These are phyloP conservation scores for Podarcis siculus DNA, from an alignment of 2,797 vertebrate genomes.

Conservation along the genomic window DNA sequence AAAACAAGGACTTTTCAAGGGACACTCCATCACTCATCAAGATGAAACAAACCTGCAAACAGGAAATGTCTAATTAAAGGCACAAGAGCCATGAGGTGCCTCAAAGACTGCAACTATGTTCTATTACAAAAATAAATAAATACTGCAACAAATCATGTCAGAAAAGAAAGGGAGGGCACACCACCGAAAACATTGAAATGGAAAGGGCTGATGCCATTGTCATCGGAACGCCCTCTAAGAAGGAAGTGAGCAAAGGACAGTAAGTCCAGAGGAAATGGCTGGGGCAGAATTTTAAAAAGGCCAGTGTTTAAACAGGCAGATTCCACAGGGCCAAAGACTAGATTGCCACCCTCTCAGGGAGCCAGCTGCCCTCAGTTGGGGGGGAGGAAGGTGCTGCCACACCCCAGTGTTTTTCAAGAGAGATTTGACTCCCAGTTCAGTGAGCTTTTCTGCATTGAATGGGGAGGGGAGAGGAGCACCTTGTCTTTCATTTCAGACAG, in stretches of 20 bases:
- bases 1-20: not conserved
- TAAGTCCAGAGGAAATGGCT: not conserved
- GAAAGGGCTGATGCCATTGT: not conserved
- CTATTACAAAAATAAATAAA: not conserved
- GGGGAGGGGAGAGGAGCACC: too few relatives aligned
- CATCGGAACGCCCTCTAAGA: not conserved
- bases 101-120: not conserved
- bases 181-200: not conserved
- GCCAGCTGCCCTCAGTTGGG: not conserved
- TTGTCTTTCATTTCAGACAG: too few relatives aligned
- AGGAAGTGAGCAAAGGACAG: not conserved
- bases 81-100: not conserved
- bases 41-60: not conserved
- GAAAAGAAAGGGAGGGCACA: not conserved
- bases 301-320: too few relatives aligned
- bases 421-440: too few relatives aligned
- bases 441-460: too few relatives aligned
- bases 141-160: not conserved
- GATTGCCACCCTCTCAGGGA: not conserved
- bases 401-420: too few relatives aligned
- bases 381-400: too few relatives aligned
- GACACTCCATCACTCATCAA: not conserved
- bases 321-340: too few relatives aligned
- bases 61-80: not conserved
- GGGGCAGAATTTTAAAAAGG: not conserved